Percentiles rank a stretch among this genome's conserved stretches.
Conservation (phyloP, 1,140 invertebrate species). For the Drosophila athabasca region DNA sequence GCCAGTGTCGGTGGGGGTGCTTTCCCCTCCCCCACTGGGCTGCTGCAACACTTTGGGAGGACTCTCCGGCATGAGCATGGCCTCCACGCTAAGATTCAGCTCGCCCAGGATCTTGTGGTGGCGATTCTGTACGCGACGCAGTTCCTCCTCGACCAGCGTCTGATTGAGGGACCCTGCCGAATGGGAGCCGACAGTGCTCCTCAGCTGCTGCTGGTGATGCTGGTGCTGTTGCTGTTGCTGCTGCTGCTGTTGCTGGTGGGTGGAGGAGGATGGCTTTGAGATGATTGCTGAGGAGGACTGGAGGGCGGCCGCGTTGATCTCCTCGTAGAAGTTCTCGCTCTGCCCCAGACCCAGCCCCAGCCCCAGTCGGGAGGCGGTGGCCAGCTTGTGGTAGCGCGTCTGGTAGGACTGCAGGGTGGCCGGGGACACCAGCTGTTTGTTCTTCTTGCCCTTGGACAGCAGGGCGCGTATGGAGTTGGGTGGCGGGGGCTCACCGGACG, state of each 20-base stretch:
- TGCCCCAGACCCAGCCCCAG: constrained; percentile 87
- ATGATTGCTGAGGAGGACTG: constrained; percentile 48
- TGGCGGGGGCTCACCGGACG: constrained; percentile 64
- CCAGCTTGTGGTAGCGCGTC: constrained; percentile 65
- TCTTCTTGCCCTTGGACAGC: constrained; percentile 77
- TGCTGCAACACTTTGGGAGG: constrained; percentile 65
- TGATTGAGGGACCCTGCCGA: constrained; percentile 85
- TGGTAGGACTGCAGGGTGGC: constrained; percentile 73
- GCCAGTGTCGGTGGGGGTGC: too few relatives aligned
- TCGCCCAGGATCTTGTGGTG: constrained; percentile 92
- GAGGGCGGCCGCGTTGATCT: constrained; percentile 86
- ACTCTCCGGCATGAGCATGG: constrained; percentile 91
- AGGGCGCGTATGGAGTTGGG: constrained; percentile 83
- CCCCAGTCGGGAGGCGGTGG: constrained; percentile 85
- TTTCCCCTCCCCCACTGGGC: neutral
- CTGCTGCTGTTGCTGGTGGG: too few relatives aligned
- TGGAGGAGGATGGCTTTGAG: too few relatives aligned
- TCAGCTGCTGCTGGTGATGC: constrained; percentile 28
- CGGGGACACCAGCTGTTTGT: constrained; percentile 70
- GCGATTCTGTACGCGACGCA: constrained; percentile 89
- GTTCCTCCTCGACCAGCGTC: constrained; percentile 91
- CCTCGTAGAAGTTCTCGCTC: constrained; percentile 94
- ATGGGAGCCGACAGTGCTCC: constrained; percentile 59
- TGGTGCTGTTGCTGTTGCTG: constrained; percentile 10
- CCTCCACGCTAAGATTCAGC: constrained; percentile 93